A percentile compares a stretch with the other conserved stretches of the same genome.
Conservation (phyloP, 1,140 invertebrate genomes). For the Phortica variegata region DNA sequence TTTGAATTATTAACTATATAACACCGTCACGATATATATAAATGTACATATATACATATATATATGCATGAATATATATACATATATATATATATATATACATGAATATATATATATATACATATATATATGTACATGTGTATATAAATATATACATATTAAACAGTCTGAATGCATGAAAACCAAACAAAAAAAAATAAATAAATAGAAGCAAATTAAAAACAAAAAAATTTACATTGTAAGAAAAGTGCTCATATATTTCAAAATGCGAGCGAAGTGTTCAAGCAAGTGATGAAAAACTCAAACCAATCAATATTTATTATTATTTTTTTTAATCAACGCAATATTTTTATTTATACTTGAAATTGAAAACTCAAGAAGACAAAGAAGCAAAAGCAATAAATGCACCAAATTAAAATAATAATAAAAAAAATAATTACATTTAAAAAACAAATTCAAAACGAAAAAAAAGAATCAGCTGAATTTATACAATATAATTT, state of each 20-base stretch:
- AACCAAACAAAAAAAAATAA: slow-evolving; percentile 19
- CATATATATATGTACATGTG: slow-evolving; percentile 10
- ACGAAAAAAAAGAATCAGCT: too few species aligned
- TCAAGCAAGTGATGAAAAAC: too few species aligned
- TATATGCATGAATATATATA: slow-evolving; percentile 6
- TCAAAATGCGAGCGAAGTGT: too few species aligned
- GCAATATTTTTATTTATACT: too few species aligned
- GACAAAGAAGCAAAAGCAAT: too few species aligned
- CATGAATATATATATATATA: slow-evolving; percentile 18
- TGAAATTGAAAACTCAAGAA: too few species aligned
- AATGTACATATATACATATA: not conserved
- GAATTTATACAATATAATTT: too few species aligned
- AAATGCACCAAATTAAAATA: too few species aligned
- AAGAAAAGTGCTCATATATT: too few species aligned
- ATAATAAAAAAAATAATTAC: too few species aligned
- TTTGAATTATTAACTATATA: not conserved
- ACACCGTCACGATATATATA: not conserved
- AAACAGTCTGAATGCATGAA: slow-evolving; percentile 13
- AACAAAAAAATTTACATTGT: not conserved
- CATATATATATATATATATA: slow-evolving; percentile 12
- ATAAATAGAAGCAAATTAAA: slow-evolving; percentile 5
- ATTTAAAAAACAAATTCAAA: too few species aligned
- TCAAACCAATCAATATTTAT: slow-evolving; percentile 1
- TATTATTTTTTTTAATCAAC: slow-evolving; percentile 11
- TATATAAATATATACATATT: slow-evolving; percentile 3